Conservation (phyloP, 2,888 invertebrate species). For the Leptopterna dolabrata region DNA sequence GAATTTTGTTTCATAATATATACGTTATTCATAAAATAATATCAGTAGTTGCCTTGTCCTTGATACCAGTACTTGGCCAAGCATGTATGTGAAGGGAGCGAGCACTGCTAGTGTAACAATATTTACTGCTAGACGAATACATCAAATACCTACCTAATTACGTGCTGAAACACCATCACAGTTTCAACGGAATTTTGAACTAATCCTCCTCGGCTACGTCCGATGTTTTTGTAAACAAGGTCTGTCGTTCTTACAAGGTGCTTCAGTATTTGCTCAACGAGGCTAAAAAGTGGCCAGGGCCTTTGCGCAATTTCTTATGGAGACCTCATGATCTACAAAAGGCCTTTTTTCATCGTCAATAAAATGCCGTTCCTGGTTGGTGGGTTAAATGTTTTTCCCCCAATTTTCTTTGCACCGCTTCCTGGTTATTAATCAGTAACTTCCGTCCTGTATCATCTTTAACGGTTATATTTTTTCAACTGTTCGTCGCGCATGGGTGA, state of each 20-base stretch:
- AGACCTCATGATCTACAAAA: not conserved
- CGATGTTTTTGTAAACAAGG: not conserved
- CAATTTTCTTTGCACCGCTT: not conserved
- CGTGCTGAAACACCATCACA: no score
- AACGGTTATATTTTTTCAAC: not conserved
- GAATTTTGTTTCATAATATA: no score
- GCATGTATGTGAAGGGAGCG: no score
- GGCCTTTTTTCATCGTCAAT: not conserved
- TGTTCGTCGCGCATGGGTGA: not conserved
- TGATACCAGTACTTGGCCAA: no score
- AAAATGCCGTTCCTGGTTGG: not conserved
- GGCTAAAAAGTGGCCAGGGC: not conserved
- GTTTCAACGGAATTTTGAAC: no score
- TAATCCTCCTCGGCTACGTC: not conserved
- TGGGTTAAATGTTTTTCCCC: not conserved
- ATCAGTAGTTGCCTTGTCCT: no score
- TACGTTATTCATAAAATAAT: no score
- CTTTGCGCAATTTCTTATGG: not conserved
- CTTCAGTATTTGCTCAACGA: no score
- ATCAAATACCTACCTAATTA: no score
- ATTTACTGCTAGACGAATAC: no score
- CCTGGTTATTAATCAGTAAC: no score
- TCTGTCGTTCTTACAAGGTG: not conserved
- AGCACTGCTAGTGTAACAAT: no score
- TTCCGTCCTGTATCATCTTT: not conserved